Percentiles rank a stretch among this genome's conserved stretches.
phyloP scores from a whole-genome alignment of 2,113 vertebrate species.

The Potamarius usumacintae region DNA sequence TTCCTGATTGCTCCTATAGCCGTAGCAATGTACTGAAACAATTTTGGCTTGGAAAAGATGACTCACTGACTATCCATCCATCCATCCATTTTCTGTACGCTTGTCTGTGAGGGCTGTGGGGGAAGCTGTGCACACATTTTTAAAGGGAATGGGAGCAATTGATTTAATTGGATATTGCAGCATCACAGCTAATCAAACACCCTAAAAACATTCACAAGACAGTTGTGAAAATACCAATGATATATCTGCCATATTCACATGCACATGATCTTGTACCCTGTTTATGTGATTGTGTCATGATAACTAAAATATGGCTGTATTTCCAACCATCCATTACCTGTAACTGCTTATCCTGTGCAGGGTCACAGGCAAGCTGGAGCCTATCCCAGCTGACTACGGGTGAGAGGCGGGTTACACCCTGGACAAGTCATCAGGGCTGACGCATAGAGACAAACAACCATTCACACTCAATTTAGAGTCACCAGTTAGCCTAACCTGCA shows the following conservation, averaged over 20 bases:
- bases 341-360: no score
- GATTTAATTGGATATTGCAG: not conserved
- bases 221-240: not conserved
- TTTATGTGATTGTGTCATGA: not conserved
- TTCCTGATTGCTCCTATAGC: not conserved
- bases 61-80: not conserved
- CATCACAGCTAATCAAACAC: not conserved
- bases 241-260: not conserved
- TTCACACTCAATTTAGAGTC: no score
- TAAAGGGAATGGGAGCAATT: not conserved
- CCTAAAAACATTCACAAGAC: not conserved
- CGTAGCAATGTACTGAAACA: not conserved
- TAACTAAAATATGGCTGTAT: not conserved
- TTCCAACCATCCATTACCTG: no score
- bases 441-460: no score
- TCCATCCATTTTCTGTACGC: no score
- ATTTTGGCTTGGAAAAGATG: not conserved
- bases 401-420: no score
- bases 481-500: no score
- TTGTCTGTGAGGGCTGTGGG: no score
- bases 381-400: no score
- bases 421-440: no score
- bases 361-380: no score
- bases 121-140: not conserved
- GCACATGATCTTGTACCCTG: not conserved